Conservation (phyloP, 1,140 invertebrate genomes). For the Caerostris darwini region DNA sequence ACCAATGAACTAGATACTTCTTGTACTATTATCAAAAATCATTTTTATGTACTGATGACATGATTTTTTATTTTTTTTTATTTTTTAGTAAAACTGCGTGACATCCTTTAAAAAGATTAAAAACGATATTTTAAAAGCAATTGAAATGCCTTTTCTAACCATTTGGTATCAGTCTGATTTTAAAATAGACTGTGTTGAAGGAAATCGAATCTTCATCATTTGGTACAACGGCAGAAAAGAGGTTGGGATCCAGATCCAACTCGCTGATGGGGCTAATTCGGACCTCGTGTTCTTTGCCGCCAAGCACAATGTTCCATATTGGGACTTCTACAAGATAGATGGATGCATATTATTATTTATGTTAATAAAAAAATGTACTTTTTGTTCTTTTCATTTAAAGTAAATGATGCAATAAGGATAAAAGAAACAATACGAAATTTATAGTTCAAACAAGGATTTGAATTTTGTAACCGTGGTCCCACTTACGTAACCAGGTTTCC, state of each 20-base stretch:
- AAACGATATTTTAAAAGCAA: too few species aligned
- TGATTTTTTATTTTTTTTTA: too few species aligned
- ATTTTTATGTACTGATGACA: too few species aligned
- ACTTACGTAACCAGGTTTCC: too few species aligned
- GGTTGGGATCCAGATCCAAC: slow-evolving; percentile 46
- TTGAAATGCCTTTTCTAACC: neutral
- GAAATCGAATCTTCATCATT: too few species aligned
- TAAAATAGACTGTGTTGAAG: neutral
- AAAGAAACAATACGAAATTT: too few species aligned
- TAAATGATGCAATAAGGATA: neutral
- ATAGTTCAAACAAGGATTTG: too few species aligned
- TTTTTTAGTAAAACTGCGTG: too few species aligned
- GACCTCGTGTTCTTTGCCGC: slow-evolving; percentile 37
- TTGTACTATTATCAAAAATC: too few species aligned
- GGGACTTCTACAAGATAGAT: neutral
- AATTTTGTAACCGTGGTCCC: too few species aligned
- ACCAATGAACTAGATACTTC: too few species aligned
- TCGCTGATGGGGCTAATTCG: slow-evolving; percentile 66
- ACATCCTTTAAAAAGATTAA: too few species aligned
- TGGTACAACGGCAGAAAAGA: neutral
- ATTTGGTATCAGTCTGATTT: slow-evolving; percentile 11
- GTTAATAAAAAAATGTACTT: neutral
- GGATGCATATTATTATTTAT: neutral
- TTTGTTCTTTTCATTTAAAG: neutral
- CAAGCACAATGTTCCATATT: slow-evolving; percentile 51